phyloP scores from a whole-genome alignment of 2,888 invertebrate genomes.

The Petrolisthes cinctipes region DNA sequence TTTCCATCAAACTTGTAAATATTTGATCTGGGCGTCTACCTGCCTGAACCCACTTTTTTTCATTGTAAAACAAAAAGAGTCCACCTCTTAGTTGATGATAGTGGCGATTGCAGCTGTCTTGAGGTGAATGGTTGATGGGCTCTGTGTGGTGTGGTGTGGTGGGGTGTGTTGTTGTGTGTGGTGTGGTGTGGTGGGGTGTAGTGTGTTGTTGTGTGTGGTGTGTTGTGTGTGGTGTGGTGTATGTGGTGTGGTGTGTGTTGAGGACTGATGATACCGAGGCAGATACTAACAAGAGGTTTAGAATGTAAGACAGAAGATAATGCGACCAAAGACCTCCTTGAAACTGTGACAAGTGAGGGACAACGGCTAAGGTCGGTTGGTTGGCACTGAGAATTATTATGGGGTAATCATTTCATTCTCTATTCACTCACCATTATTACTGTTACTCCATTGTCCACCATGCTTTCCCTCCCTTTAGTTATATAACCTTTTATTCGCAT shows the following conservation, averaged over 20 bases:
- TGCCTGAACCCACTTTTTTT: slow-evolving; percentile 24
- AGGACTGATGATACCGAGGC: not conserved
- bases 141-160: not conserved
- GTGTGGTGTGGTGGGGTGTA: not conserved
- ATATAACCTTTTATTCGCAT: too few species aligned
- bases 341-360: too few species aligned
- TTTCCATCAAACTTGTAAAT: slow-evolving; percentile 47
- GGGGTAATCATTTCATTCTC: too few species aligned
- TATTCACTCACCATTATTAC: too few species aligned
- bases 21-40: slow-evolving; percentile 36
- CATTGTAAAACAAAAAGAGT: slow-evolving; percentile 15
- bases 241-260: not conserved
- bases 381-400: too few species aligned
- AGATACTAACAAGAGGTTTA: not conserved
- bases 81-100: slow-evolving; percentile 14
- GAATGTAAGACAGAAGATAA: too few species aligned
- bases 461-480: too few species aligned
- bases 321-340: too few species aligned
- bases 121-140: slow-evolving; percentile 10
- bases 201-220: not conserved
- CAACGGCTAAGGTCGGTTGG: too few species aligned
- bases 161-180: not conserved
- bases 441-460: too few species aligned
- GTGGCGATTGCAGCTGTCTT: slow-evolving; percentile 26
- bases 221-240: not conserved